Conservation (phyloP, 2,797 vertebrate species). For the Pogonophryne albipinna region DNA sequence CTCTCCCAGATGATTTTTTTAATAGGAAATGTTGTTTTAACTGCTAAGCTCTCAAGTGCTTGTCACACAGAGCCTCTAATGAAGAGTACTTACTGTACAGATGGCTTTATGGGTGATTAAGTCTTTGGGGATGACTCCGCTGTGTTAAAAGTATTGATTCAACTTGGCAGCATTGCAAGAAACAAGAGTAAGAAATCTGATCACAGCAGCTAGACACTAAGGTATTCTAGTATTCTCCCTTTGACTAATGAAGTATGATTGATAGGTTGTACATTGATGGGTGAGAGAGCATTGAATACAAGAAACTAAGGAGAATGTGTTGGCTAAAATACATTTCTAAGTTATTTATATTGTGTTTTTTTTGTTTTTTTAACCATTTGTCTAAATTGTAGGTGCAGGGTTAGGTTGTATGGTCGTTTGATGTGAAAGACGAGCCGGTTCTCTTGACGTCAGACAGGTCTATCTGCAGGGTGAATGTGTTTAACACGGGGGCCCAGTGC, state of each 20-base stretch:
- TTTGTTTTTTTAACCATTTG: constrained; percentile 4
- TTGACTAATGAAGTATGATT: constrained; percentile 12
- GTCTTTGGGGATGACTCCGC: background rate
- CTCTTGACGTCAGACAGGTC: constrained; percentile 61
- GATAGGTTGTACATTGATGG: background rate
- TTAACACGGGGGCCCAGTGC: constrained; percentile 63
- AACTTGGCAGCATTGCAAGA: background rate
- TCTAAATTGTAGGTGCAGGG: constrained; percentile 31
- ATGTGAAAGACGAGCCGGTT: constrained; percentile 68
- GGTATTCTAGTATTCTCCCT: background rate
- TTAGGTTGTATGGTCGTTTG: constrained; percentile 36
- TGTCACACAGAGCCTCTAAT: constrained; percentile 45
- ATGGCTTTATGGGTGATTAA: constrained; percentile 3
- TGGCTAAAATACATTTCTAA: background rate
- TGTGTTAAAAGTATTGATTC: constrained; percentile 13
- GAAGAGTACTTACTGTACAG: constrained; percentile 32
- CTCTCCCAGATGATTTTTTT: constrained; percentile 34
- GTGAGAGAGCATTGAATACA: background rate
- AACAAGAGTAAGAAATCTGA: background rate
- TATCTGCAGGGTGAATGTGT: constrained; percentile 77
- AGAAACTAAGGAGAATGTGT: background rate
- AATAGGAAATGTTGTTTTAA: constrained; percentile 45
- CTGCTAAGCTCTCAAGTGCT: constrained; percentile 56
- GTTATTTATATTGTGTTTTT: background rate
- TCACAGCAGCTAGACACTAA: constrained; percentile 17